Base-by-base conservation (phyloP, 1,140 invertebrate genomes). In the Zaprionus kolodkinae region DNA sequence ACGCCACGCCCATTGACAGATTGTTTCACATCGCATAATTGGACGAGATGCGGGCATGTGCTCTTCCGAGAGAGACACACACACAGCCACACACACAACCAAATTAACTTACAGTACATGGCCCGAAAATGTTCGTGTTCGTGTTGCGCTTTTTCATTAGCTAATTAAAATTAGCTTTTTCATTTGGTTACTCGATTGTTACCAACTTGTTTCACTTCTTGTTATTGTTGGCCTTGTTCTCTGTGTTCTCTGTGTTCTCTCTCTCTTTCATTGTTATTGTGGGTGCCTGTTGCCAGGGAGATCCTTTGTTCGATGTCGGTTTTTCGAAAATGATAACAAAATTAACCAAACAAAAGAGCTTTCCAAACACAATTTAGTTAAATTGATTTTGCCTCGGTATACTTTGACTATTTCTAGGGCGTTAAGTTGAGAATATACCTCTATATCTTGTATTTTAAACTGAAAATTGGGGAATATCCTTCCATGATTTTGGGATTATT, bases 161-260 rank as follows among this genome's bases (percentile, higher is more conserved):
- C 73, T 76, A 76, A 76, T 76, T 76, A 76, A 76, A 76, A 66
- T 72, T 76, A 69, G 71, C 68, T 75, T 55, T 71, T 57, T 71
- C 72, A 70, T 64, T 75, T 71, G 67, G 36, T 71, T 52, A 71
- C 66, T 38, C 61, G 71, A 75, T 76, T 76, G 55, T 76, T 76
- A 65, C 50, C 21, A 45, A 59, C 50, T 72, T 71, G 54, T 40
- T 76, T 43, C 10, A 27, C 25, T 36, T 59, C 55, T 33, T 45
- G 17, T 5, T 64, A 54, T 54, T 69, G 48, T 52, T 61, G 64
- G 5, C 21, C 43, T 55, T 67, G 61, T 65, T 35, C 30, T 45
- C 40, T 45, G 15, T 52, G 21, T 12, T 52, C 40, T 45, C n/a
- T 17, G n/a, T 13, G 15, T 48, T 5, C 33, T 21, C 56, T 35